These are phyloP conservation scores for Leuciscus idus DNA, from an alignment of 2,113 vertebrate genomes.

Conservation along the genomic window DNA sequence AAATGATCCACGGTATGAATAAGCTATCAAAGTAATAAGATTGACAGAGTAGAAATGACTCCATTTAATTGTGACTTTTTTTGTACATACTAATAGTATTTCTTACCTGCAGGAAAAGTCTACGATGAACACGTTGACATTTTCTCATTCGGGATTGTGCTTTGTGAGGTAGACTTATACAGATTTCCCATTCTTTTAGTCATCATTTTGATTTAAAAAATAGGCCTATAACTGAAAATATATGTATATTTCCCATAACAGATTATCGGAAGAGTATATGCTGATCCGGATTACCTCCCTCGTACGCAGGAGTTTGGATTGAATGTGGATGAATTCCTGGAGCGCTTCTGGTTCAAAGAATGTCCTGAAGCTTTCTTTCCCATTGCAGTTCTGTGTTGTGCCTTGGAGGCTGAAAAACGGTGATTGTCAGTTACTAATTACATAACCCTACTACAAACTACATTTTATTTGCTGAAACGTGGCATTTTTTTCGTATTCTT, in stretches of 20 bases:
- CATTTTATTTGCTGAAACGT: not conserved
- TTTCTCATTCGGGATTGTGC: conserved; percentile 95
- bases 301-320: conserved; percentile 91
- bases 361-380: conserved; percentile 92
- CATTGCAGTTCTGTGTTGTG: conserved; percentile 88
- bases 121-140: conserved; percentile 97
- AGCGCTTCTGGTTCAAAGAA: conserved; percentile 81
- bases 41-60: not conserved
- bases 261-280: conserved; percentile 94
- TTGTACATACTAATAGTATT: not conserved
- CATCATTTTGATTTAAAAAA: not conserved
- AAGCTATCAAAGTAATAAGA: not conserved
- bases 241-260: conserved; percentile 56
- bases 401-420: conserved; percentile 91
- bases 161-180: conserved; percentile 84
- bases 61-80: not conserved
- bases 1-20: conserved; percentile 91
- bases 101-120: conserved; percentile 79
- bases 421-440: conserved; percentile 59
- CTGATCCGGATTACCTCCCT: conserved; percentile 93
- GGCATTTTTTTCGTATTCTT: conserved; percentile 27
- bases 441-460: not conserved
- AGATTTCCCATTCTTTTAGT: not conserved
- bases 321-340: conserved; percentile 86
- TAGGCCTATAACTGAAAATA: not conserved